phyloP scores from a whole-genome alignment of 2,888 invertebrate genomes.

The Hypselothyrea guttata region DNA sequence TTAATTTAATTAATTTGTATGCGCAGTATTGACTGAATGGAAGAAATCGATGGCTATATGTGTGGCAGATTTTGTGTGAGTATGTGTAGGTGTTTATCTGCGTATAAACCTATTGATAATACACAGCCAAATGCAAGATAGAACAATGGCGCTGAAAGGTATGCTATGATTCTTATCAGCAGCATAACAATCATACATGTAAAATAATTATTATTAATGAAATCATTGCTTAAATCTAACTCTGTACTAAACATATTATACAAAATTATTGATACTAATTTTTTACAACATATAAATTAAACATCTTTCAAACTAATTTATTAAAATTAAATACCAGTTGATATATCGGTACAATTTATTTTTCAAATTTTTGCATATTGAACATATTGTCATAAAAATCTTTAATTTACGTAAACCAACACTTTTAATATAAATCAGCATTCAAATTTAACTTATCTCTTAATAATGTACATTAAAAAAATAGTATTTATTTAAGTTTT shows the following conservation, averaged over 20 bases:
- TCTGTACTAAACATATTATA: no score
- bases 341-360: no score
- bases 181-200: no score
- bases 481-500: constrained; percentile 14
- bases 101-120: background rate
- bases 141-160: constrained; percentile 1
- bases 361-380: no score
- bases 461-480: constrained; percentile 10
- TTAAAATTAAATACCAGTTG: no score
- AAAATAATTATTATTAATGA: no score
- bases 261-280: no score
- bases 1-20: constrained; percentile 71
- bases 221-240: no score
- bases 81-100: background rate
- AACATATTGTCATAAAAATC: no score
- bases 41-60: constrained; percentile 4
- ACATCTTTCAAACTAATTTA: no score
- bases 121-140: background rate
- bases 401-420: background rate
- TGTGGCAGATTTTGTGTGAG: background rate
- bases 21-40: constrained; percentile 34
- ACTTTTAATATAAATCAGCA: constrained; percentile 1
- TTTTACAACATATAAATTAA: no score
- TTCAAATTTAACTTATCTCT: background rate
- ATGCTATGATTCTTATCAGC: no score